Base-by-base conservation (phyloP, 1,140 invertebrate genomes). In the Pseudobourletiella spinata region DNA sequence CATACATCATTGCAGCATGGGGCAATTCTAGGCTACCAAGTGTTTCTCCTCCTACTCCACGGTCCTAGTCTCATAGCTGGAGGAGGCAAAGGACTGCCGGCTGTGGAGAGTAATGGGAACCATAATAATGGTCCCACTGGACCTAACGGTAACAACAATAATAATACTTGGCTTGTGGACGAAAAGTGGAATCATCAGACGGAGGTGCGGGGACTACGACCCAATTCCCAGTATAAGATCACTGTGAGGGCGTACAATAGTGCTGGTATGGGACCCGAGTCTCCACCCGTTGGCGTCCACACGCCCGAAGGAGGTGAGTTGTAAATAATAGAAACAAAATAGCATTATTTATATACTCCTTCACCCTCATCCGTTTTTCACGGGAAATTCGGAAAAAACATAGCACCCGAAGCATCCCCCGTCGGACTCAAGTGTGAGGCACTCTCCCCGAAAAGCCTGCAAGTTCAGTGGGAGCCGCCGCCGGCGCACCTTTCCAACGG, bases 211-310 rank as follows among this genome's bases (percentile, higher is more conserved):
- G 83, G 82, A 18, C 78, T 94, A 35, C 81, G 84, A 65, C 86
- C 87, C 71, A 90, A 86, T 72, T 87, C 88, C 1, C 82, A 86
- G 62, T 93, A 93, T 75, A 83, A 85, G 55, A 80, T 93, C 29
- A 80, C 83, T 14, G 84, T 93, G 22, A 84, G 86, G 71, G 88
- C 91, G 1, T 90, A 88, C 72, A 95, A 94, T 73, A 83, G 83
- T 57, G 85, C 90, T 46, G 90, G 89, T 1, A 81, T 83, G 26
- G 90, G 91, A n/a, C 91, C 91, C 1, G 78, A 82, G 22, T 89
- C 88, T 26, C 75, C 81, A 0, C 80, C 84, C 4, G 78, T 86
- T 4, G 80, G 84, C 52, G 86, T 86, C 3, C 84, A 84, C 22
- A 93, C 90, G 3, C 80, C 87, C 32, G 90, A 93, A 79, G 89